Base-by-base conservation (phyloP, 1,140 invertebrate genomes). In the Drosophila rhopaloa region DNA sequence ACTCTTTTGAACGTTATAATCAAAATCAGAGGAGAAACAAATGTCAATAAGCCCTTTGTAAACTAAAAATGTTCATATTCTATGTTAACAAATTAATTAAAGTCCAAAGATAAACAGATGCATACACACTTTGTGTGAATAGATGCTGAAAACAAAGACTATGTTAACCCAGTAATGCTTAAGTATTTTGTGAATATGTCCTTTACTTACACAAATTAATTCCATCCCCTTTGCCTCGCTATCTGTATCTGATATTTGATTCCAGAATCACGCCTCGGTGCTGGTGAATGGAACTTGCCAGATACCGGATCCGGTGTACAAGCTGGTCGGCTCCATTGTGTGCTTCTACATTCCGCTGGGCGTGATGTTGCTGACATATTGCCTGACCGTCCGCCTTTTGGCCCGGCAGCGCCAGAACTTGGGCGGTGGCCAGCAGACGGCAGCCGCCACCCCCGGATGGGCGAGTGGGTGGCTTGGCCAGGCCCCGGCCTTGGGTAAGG, bases 271-370 rank as follows among this genome's bases (percentile, higher is more conserved):
- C 85, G 95, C 96, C 51, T 96, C 96, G 7, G 95, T 97, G 16
- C 93, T 97, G 57, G 95, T 96, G 41, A 95, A 96, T 47, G 96
- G 96, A 1, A 95, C 95, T 10, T 97, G 97, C 88, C 96, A 97
- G 92, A 97, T 97, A 82, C 97, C 97, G 1, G 96, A 97, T 92
- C 96, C 97, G 1, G 93, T 97, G 4, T 98, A 98, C 94, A 97
- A 98, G 91, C 94, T 98, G 63, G 97, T 98, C 77, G 98, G 97
- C 13, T 98, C 97, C 41, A 96, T 99, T 79, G 95, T 98, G 76
- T 98, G 97, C 76, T 99, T 99, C 93, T 98, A 98, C 93, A 97
- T 99, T 70, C 98, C 98, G 4, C 94, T 99, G 41, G 94, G 96
- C 8, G 97, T 99, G 48, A 99, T 99, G 98, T 93, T 98, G 81